Evolutionary conservation across 2,113 vertebrate genomes (phyloP), one percentile per base, ranked within the genome.

Genomic region (Oncorhynchus masou): DNA sequence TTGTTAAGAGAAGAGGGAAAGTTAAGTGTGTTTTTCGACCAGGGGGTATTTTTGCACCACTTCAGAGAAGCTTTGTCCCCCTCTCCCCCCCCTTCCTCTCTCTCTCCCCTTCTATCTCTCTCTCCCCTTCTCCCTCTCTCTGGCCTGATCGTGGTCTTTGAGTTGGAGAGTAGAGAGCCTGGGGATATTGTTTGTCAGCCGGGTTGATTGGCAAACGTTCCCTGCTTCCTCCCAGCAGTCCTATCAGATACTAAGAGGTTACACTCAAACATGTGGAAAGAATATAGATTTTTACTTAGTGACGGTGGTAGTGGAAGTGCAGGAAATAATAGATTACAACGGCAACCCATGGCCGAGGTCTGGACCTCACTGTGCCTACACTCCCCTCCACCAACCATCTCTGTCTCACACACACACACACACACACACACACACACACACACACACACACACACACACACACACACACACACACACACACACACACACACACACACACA

Each of bases 271-370:
- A 81, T 84, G 74, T 84, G 81, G 78, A 84, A 83, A 76, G 74
- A 76, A 84, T 84, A 87, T 88, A 80, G 87, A 85, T 87, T 88
- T 87, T 83, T 76, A 77, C 79, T 89, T 84, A 83, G 80, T 60
- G 74, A 81, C 76, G 81, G 82, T 81, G 49, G 71, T 74, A 76
- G 31, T 79, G 45, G 71, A 72, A 74, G 45, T 70, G 77, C 69
- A 76, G 81, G 80, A 88, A 82, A 83, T 84, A 75, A 84, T 83
- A 84, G 79, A 89, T 87, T 85, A 85, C 75, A 77, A 81, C 73
- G 64, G 68, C 57, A 72, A 70, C 68, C 69, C 51, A 34, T 24
- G 49, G 64, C 66, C 51, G 54, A 62, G 79, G 54, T 78, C 48
- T 48, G 13, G 12, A 24, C 59, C 70, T 68, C 65, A 24, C 24